Base-by-base conservation (phyloP, 1,140 invertebrate genomes). In the Triops longicaudatus region DNA sequence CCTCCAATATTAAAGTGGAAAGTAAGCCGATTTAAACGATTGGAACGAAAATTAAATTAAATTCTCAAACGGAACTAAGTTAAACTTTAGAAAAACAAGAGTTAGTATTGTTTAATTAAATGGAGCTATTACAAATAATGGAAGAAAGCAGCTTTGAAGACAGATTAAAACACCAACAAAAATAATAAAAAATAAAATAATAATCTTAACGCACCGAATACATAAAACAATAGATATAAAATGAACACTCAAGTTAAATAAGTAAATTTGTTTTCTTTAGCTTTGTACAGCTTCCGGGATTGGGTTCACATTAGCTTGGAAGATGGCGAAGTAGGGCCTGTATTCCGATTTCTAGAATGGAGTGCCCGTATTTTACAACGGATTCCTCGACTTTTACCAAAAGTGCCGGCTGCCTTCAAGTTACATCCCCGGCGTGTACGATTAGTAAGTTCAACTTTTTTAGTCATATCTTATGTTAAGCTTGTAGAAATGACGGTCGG, bases 381-480 rank as follows among this genome's bases (percentile, higher is more conserved):
- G 7, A 43, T 43, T 41, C 74, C 74, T 4, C 37, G 74, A 26
- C 27, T 44, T 31, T 0, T 42, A 28, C 1, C 28, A 12, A 17
- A 11, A 26, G 17, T 14, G 10, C 74, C 14, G 11, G 10, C 74
- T 17, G 37, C 10, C 11, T 75, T 75, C 22, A 75, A 75, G 37
- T 31, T 75, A 14, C 14, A 43, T 43, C 74, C 74, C 37, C 26
- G 74, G 22, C 37, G 37, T 28, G 37, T 75, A 12, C 37, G 74
- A 17, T 31, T 44, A 17, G 74, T 75, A 75, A 75, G 74, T 75
- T 75, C 7, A 28, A n/a, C n/a, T n/a, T 31, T 75, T 17, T 14
- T 6, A 43, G 37, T 63, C 22, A 63, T 22, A 12, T 63, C 17
- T 17, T 17, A 17, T 63, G 50, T n/a, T 6, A 12, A 63, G 50